These are phyloP conservation scores for Pyrochroa serraticornis DNA, from an alignment of 2,888 invertebrate species.

Conservation along the genomic window DNA sequence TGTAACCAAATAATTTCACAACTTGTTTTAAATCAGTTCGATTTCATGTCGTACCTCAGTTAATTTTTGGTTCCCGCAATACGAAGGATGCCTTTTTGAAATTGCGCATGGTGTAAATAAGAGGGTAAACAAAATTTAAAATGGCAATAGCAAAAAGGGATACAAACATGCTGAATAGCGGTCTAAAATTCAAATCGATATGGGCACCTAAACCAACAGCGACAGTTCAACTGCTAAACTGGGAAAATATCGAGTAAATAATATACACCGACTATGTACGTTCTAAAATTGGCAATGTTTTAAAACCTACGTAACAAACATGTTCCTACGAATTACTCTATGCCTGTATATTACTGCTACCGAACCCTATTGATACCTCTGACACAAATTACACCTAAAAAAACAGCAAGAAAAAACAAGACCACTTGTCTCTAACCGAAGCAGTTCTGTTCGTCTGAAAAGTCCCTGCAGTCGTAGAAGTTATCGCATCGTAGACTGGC, in stretches of 20 bases:
- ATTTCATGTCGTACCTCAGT: no score
- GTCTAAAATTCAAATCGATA: constrained; percentile 20
- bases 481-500: constrained; percentile 82
- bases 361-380: constrained; percentile 20
- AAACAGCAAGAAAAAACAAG: constrained; percentile 34
- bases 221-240: constrained; percentile 20
- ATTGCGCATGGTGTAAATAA: no score
- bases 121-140: no score
- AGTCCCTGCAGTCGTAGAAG: constrained; percentile 88
- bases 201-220: constrained; percentile 10
- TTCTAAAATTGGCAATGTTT: constrained; percentile 8
- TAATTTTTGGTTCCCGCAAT: no score
- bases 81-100: no score
- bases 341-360: constrained; percentile 26
- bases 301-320: constrained; percentile 21
- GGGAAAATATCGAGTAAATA: constrained; percentile 4
- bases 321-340: constrained; percentile 26
- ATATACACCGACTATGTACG: constrained; percentile 20
- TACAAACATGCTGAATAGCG: constrained; percentile 22
- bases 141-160: constrained; percentile 5
- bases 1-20: no score
- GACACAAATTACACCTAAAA: constrained; percentile 29
- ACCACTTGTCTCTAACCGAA: constrained; percentile 62
- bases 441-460: constrained; percentile 90
- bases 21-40: no score